Evolutionary conservation across 2,113 vertebrate species (phyloP).

Genomic region (Beaufortia kweichowensis): DNA sequence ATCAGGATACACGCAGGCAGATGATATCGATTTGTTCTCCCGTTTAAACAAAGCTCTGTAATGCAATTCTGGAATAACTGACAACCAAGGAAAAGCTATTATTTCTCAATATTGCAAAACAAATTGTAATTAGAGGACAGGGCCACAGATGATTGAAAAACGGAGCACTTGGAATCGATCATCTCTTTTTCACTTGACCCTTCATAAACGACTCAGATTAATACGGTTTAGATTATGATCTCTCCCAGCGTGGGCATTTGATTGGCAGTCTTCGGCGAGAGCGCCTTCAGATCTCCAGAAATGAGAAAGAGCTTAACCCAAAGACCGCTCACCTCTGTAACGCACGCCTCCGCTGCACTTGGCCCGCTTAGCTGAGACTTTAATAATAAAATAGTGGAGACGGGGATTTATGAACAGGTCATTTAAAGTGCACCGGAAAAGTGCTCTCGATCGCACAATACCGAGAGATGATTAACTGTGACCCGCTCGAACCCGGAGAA

Average conservation of each 20-base stretch:
- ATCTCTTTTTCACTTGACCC: constrained; percentile 58
- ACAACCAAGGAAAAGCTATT: constrained; percentile 57
- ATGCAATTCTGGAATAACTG: constrained; percentile 56
- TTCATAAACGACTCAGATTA: constrained; percentile 60
- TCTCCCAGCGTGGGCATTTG: constrained; percentile 18
- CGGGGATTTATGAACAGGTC: constrained; percentile 59
- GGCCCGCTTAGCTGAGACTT: constrained; percentile 45
- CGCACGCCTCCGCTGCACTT: constrained; percentile 20
- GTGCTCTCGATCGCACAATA: constrained; percentile 46
- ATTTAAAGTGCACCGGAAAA: constrained; percentile 32
- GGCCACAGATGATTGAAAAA: constrained; percentile 24
- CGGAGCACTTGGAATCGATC: constrained; percentile 43
- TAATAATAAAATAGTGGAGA: constrained; percentile 60
- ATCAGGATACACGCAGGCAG: constrained; percentile 47
- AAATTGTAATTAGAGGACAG: constrained; percentile 57
- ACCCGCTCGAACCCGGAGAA: constrained; percentile 61
- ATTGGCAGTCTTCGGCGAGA: constrained; percentile 48
- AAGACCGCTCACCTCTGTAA: constrained; percentile 35
- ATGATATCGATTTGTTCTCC: constrained; percentile 58
- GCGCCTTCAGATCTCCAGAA: constrained; percentile 47
- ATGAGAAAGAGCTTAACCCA: constrained; percentile 56
- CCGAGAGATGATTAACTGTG: constrained; percentile 57
- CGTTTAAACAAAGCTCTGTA: constrained; percentile 58
- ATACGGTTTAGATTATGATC: constrained; percentile 58
- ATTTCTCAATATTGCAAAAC: constrained; percentile 63